A percentile compares a stretch with the other conserved stretches of the same genome.
Conservation (phyloP, 2,888 invertebrate species). For the Trichacis sp. region DNA sequence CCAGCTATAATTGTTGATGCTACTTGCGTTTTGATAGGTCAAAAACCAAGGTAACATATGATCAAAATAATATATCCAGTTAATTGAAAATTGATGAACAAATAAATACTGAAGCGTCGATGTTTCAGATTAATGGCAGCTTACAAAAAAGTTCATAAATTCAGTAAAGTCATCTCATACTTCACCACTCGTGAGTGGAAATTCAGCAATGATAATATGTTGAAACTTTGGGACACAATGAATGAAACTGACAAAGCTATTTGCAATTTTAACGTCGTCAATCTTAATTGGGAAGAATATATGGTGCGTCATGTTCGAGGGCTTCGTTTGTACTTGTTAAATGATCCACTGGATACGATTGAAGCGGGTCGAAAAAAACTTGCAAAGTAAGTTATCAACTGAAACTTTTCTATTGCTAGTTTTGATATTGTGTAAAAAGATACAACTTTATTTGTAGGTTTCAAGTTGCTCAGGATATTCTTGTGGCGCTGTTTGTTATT, state of each 20-base stretch:
- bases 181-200: slow-evolving; percentile 84
- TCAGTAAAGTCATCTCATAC: slow-evolving; percentile 79
- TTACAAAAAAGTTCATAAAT: slow-evolving; percentile 82
- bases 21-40: slow-evolving; percentile 70
- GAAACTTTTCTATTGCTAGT: no score
- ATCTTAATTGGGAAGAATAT: slow-evolving; percentile 81
- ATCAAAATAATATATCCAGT: no score
- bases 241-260: slow-evolving; percentile 72
- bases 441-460: no score
- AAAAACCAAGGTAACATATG: slow-evolving; percentile 75
- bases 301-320: slow-evolving; percentile 77
- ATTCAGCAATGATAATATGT: slow-evolving; percentile 75
- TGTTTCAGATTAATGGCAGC: slow-evolving; percentile 70
- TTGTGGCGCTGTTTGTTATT: no score
- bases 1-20: slow-evolving; percentile 74
- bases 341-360: slow-evolving; percentile 80
- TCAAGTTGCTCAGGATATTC: no score
- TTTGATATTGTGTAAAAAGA: no score
- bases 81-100: no score
- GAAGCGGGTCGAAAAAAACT: slow-evolving; percentile 73
- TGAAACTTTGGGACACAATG: slow-evolving; percentile 74
- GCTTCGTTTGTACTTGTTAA: slow-evolving; percentile 79
- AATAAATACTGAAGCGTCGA: no score
- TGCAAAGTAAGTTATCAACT: slow-evolving; percentile 38
- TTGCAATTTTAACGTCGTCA: slow-evolving; percentile 79